Conservation (phyloP, 92 coral and sea anemone genomes). For the Anthopleura xanthogrammica region DNA sequence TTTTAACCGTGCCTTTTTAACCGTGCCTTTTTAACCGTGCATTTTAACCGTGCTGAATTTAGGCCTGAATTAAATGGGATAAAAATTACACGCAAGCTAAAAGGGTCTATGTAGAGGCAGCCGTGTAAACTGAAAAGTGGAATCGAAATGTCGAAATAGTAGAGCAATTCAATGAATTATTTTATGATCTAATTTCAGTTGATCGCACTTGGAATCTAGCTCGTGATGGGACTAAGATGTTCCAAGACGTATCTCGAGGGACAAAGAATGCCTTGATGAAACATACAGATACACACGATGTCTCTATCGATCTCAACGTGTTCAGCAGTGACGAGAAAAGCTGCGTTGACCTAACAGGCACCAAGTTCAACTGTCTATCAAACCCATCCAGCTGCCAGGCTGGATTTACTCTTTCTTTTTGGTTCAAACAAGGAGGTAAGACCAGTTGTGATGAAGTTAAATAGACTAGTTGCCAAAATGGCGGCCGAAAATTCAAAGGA, state of each 20-base stretch:
- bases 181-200: neutral
- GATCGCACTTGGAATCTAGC: constrained; percentile 16
- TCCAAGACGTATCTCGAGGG: neutral
- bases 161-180: neutral
- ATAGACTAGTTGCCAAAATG: no score
- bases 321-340: constrained; percentile 17
- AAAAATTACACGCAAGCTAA: no score
- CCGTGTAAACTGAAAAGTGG: no score
- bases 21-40: no score
- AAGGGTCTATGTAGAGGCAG: no score
- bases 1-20: no score
- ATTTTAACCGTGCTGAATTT: no score
- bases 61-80: no score
- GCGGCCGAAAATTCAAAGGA: no score
- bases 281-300: neutral
- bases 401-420: constrained; percentile 45
- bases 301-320: constrained; percentile 20
- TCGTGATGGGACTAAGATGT: constrained; percentile 5
- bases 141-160: no score
- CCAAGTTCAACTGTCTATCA: constrained; percentile 23
- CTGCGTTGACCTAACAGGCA: neutral
- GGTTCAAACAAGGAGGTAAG: constrained; percentile 55
- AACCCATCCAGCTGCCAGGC: constrained; percentile 18
- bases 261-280: neutral
- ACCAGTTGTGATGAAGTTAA: neutral